Conservation (phyloP, 2,888 invertebrate species). For the Prosopocoilus inquinatus region DNA sequence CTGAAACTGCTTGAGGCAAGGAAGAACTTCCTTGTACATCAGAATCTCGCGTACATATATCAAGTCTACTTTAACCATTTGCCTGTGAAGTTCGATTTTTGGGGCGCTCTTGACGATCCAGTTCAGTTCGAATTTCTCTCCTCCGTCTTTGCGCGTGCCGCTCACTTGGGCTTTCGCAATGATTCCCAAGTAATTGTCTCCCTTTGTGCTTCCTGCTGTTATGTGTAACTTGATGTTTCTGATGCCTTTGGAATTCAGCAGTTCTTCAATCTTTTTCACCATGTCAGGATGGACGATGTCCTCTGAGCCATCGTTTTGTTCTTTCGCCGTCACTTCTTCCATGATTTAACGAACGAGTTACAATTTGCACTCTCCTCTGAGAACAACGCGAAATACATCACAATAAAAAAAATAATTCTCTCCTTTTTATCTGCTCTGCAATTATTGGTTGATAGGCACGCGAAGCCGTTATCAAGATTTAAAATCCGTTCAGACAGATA, state of each 20-base stretch:
- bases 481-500: too few species aligned
- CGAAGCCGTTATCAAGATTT: too few species aligned
- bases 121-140: conserved; percentile 18
- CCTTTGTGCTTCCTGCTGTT: conserved; percentile 28
- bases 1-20: conserved; percentile 29
- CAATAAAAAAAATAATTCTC: too few species aligned
- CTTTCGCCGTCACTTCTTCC: not conserved
- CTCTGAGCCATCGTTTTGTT: too few species aligned
- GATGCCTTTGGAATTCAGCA: not conserved
- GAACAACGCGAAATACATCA: too few species aligned
- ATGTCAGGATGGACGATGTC: not conserved
- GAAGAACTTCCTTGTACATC: conserved; percentile 32
- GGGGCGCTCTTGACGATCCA: conserved; percentile 35
- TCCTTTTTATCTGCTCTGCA: too few species aligned
- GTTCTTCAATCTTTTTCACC: not conserved
- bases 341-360: too few species aligned
- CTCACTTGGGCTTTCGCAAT: conserved; percentile 22
- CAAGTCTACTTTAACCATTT: conserved; percentile 23
- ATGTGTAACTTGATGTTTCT: not conserved
- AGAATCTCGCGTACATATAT: conserved; percentile 34
- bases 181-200: conserved; percentile 37
- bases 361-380: too few species aligned
- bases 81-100: conserved; percentile 25
- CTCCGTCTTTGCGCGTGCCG: conserved; percentile 15
- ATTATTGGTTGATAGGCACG: too few species aligned